Base-by-base conservation (phyloP, 2,888 invertebrate genomes). In the Clistopyga incitator region DNA sequence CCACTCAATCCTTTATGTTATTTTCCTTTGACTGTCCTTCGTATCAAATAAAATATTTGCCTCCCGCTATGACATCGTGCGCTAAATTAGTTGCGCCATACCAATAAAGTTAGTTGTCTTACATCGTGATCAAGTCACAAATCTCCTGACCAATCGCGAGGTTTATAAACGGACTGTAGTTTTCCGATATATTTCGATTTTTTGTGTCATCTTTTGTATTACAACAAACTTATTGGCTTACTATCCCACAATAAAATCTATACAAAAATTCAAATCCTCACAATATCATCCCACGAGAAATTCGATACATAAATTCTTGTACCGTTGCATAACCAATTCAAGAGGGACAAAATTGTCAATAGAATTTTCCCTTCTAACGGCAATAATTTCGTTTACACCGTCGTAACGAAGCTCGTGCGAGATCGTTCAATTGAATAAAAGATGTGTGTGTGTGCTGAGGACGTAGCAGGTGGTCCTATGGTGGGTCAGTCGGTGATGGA, bases 401-500 rank as follows among this genome's bases (percentile, higher is more conserved):
- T 42, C 81, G 74, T 65, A 71, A 42, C 47, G 42, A 34, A 67
- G 65, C 61, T 52, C 59, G 65, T 61, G 54, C 79, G 59, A 79
- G 29, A 25, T 77, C 42, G 76, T 64, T 72, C 71, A 79, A 82
- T 84, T 79, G 61, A 80, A 83, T 83, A 76, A 83, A 77, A 80
- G 80, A 77, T 83, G 61, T 47, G 34, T n/a, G 80, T 83, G 61
- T 47, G 34, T n/a, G 72, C 13, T 29, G 34, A 52, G 61, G 68
- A 72, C 71, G 64, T 42, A 76, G 76, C 42, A 20, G 54, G 64
- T 54, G 78, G 64, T 38, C 34, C 54, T 59, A 56, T 52, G 50
- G 77, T n/a, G 50, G 70, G 50, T 65, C 72, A 72, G 23, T 70
- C 71, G 56, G n/a, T 52, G 70, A 78, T 76, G 50, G 59, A 76